Evolutionary conservation across 1,140 invertebrate genomes (phyloP).

Genomic region (Ephestia elutella): DNA sequence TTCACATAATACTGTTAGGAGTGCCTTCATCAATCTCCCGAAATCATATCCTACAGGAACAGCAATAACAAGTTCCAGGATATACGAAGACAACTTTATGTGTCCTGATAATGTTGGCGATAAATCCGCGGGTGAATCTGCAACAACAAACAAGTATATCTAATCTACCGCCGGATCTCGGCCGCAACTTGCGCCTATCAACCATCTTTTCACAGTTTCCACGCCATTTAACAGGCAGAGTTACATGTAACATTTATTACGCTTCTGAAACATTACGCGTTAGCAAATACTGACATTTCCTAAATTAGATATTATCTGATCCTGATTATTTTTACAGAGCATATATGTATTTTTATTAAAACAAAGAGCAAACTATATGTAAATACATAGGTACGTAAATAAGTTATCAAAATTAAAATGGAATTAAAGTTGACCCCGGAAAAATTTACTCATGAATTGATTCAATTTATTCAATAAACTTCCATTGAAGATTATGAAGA

Average conservation of each 20-base stretch:
- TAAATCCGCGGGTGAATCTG: slow-evolving; percentile 30
- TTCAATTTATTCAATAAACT: too few relatives aligned
- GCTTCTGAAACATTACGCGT: background rate
- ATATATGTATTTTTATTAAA: too few relatives aligned
- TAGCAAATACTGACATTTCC: background rate
- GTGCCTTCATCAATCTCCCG: background rate
- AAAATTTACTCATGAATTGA: too few relatives aligned
- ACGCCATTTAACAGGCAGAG: slow-evolving; percentile 40
- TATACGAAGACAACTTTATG: slow-evolving; percentile 20
- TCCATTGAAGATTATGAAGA: background rate
- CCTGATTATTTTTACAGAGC: too few relatives aligned
- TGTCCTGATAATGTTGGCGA: slow-evolving; percentile 32
- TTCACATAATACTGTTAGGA: background rate
- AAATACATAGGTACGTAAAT: too few relatives aligned
- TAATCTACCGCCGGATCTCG: slow-evolving; percentile 22
- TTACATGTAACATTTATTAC: slow-evolving; percentile 24
- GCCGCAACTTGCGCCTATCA: slow-evolving; percentile 29
- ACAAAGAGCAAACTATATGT: too few relatives aligned
- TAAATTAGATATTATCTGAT: too few relatives aligned
- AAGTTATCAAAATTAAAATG: too few relatives aligned
- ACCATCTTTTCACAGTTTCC: slow-evolving; percentile 50
- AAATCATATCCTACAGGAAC: slow-evolving; percentile 13
- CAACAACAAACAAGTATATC: slow-evolving; percentile 42
- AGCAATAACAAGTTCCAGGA: slow-evolving; percentile 6
- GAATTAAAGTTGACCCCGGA: too few relatives aligned